These are phyloP conservation scores for Capromys pilorides DNA, from an alignment of 2,797 vertebrate genomes.

Conservation along the genomic window DNA sequence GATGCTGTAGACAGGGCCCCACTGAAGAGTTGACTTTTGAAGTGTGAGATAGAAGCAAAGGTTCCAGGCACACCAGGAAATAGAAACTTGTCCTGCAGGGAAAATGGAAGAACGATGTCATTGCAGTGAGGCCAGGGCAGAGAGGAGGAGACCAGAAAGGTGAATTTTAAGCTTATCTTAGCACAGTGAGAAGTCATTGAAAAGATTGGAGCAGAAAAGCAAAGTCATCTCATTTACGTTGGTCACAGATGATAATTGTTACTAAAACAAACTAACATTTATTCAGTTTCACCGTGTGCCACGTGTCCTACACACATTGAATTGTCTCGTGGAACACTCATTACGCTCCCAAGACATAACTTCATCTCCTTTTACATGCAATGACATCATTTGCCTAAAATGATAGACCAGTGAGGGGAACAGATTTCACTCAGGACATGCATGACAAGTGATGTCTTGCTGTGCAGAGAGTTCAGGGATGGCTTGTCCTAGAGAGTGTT, in stretches of 20 bases:
- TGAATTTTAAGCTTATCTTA: background rate
- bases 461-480: background rate
- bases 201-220: background rate
- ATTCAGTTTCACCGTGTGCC: background rate
- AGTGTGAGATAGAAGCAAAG: background rate
- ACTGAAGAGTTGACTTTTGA: background rate
- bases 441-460: background rate
- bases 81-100: background rate
- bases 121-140: background rate
- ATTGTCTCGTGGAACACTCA: background rate
- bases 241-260: background rate
- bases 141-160: background rate
- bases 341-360: too few relatives aligned
- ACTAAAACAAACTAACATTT: background rate
- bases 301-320: background rate
- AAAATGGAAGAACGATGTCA: background rate
- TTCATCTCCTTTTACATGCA: background rate
- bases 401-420: background rate
- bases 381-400: background rate
- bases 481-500: background rate
- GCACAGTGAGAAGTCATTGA: background rate
- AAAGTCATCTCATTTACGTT: background rate
- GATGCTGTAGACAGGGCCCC: background rate
- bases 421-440: background rate
- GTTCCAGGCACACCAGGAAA: too few relatives aligned